Base-by-base conservation (phyloP, 2,888 invertebrate genomes). In the Zeuzera pyrina region DNA sequence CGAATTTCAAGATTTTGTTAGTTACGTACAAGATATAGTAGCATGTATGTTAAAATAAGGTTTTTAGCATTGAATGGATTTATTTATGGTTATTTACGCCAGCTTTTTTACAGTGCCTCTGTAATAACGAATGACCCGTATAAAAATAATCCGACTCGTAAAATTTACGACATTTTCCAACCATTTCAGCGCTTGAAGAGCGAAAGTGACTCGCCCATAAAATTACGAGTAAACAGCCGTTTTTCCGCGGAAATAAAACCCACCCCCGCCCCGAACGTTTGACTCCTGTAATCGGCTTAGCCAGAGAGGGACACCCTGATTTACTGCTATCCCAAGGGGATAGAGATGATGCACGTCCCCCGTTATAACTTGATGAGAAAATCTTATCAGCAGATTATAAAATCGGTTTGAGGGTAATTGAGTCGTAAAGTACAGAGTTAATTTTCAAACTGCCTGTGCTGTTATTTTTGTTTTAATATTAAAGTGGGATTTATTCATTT, bases 201-300 rank as follows among this genome's bases (percentile, higher is more conserved):
- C 68, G 72, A 77, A 77, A 77, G 74, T 78, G 74, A 76, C 74
- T 76, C 68, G 65, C 58, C 60, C 67, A 77, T 78, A 79, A 78
- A 79, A 79, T 79, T 76, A 79, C 73, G 61, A 67, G 70, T 74
- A 79, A 79, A 78, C 81, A 79, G 76, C 66, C 74, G 76, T 78
- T 79, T 78, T 76, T 77, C 70, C 62, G 62, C 56, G 67, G 71
- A 67, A 73, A 78, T 79, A 76, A 78, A 76, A 63, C 63, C 64
- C 16, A 12, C 15, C 69, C 71, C 56, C 52, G 51, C 37, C 43
- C 44, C 52, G 56, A 57, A 56, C 59, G 62, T 66, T 69, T 76
- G 78, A 78, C 78, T 81, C 58, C 69, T 71, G 73, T 81, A 81
- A 81, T 77, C 83, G 72, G 83, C 77, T 83, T 81, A 79, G 57